phyloP scores from a whole-genome alignment of 2,888 invertebrate species.

The Tenthredo amoena region DNA sequence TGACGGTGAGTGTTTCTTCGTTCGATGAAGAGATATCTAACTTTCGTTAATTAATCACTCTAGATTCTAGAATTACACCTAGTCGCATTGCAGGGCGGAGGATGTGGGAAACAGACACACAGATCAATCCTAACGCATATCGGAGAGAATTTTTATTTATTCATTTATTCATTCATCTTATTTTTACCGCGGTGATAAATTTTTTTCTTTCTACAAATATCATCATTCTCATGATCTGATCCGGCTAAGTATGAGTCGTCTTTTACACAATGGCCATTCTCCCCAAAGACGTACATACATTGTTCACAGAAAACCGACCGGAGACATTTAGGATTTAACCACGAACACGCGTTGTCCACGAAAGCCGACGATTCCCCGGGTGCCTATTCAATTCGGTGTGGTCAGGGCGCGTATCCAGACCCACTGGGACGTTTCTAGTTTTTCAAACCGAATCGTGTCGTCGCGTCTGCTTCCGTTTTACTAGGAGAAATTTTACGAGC shows the following conservation, averaged over 20 bases:
- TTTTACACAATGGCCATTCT: neutral
- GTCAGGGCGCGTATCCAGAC: constrained; percentile 4
- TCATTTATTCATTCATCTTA: neutral
- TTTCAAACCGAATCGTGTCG: neutral
- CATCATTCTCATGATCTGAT: neutral
- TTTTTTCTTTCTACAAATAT: neutral
- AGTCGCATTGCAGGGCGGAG: neutral
- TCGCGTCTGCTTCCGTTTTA: neutral
- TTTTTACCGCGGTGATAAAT: neutral
- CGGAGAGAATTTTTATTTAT: neutral
- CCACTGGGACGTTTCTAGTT: neutral
- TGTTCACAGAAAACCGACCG: neutral
- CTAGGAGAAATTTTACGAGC: neutral
- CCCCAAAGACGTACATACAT: neutral
- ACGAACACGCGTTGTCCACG: constrained; percentile 25
- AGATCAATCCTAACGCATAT: neutral
- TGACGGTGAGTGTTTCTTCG: neutral
- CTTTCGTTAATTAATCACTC: neutral
- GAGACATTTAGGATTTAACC: constrained; percentile 30
- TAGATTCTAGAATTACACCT: neutral
- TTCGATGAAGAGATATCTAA: constrained; percentile 3
- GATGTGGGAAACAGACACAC: neutral
- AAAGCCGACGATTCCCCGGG: constrained; percentile 40
- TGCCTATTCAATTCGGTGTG: constrained; percentile 33
- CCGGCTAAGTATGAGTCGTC: neutral